Evolutionary conservation across 1,140 invertebrate genomes (phyloP).

Genomic region (Lamellibrachia luymesi): DNA sequence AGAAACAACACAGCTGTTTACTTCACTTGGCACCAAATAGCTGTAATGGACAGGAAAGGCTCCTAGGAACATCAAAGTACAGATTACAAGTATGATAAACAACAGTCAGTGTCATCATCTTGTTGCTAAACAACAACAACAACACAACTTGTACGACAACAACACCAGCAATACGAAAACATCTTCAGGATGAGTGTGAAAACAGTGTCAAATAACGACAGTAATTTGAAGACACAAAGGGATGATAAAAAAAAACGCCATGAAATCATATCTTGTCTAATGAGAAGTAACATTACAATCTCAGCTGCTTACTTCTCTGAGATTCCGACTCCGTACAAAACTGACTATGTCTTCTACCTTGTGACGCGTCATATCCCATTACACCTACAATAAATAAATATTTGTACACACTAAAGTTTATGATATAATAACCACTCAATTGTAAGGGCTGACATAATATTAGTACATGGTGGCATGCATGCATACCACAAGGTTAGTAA

Average conservation of each 20-base stretch:
- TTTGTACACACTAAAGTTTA: background rate
- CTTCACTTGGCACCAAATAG: background rate
- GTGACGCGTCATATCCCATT: background rate
- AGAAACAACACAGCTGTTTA: background rate
- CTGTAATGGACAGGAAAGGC: conserved; percentile 13
- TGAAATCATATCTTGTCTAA: background rate
- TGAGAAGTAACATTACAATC: background rate
- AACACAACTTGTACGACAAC: no score
- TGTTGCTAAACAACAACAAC: no score
- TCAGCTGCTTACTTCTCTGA: background rate
- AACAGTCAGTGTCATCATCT: background rate
- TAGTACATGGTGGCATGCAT: background rate
- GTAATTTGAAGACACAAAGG: background rate
- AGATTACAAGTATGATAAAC: background rate
- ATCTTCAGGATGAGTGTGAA: background rate
- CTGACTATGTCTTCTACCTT: background rate
- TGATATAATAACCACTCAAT: background rate
- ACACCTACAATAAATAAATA: background rate
- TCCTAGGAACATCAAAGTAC: conserved; percentile 16
- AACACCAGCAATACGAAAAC: background rate
- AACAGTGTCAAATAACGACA: background rate
- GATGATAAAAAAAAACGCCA: background rate
- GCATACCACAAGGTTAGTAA: background rate
- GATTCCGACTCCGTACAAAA: background rate
- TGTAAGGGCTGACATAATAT: background rate